Base-by-base conservation (phyloP, 2,888 invertebrate species). In the Marasmarcha lunaedactyla region DNA sequence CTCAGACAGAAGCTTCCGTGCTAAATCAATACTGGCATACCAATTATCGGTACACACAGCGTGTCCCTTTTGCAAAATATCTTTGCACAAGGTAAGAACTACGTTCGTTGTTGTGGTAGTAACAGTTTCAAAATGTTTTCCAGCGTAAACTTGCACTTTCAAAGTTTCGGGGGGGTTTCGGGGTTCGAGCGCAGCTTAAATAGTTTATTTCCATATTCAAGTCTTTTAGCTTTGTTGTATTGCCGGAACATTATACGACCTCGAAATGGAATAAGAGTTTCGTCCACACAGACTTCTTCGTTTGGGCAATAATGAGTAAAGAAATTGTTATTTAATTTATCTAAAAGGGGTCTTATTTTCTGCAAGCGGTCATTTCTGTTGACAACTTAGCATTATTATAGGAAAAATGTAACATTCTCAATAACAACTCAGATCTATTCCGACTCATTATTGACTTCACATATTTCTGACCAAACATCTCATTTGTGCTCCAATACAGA, bases 171-270 rank as follows among this genome's bases (percentile, higher is more conserved):
- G 26, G 33, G 43, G 41, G n/a, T n/a, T n/a, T n/a, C n/a, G n/a
- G n/a, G n/a, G 33, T 15, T 39, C 38, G 49, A 41, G 39, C 47
- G 48, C 15, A 50, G 42, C 42, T 47, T 46, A 46, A 49, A 49
- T 12, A 45, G 36, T 37, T 50, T 46, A 26, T 48, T 47, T 25
- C 48, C 46, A 42, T 51, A 47, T 43, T 49, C 49, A 37, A 46
- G 47, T 15, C 47, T 44, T 37, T 50, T 49, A 27, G 38, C 39
- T 43, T 46, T 46, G 20, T 38, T 47, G 40, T 48, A 47, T 44
- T 47, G 45, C 9, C 46, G 33, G 33, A 33, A 33, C 4, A 33
- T n/a, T n/a, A 48, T 42, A 7, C 51, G 42, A 14, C 49, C 46
- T 4, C 48, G 47, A 44, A 47, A 48, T 45, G 45, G 33, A 4